phyloP scores from a whole-genome alignment of 1,140 invertebrate genomes.

The Copidosoma floridanum region DNA sequence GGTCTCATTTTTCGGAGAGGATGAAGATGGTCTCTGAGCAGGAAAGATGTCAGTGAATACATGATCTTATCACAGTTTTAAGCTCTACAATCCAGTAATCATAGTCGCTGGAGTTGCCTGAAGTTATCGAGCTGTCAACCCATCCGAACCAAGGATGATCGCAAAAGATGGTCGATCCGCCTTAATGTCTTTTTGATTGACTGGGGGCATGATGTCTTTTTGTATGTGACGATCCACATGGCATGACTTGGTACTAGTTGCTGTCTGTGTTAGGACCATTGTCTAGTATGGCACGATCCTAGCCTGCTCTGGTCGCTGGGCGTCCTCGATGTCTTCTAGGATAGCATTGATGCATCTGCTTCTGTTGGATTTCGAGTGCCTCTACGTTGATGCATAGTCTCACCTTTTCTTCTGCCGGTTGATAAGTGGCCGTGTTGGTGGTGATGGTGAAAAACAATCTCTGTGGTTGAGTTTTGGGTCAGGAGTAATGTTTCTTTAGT shows the following conservation, averaged over 20 bases:
- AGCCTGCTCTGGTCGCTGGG: too few relatives aligned
- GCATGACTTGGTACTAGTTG: too few relatives aligned
- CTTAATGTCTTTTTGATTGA: background rate
- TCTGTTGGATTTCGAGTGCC: too few relatives aligned
- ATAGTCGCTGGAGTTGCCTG: conserved; percentile 2
- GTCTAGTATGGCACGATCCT: too few relatives aligned
- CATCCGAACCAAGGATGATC: conserved; percentile 17
- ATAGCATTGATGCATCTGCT: too few relatives aligned
- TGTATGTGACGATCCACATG: background rate
- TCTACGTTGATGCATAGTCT: too few relatives aligned
- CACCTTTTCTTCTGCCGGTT: background rate
- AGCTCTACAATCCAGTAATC: conserved; percentile 16
- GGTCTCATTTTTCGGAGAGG: conserved; percentile 22
- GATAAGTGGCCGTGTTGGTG: too few relatives aligned
- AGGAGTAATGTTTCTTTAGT: too few relatives aligned
- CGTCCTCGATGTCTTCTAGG: too few relatives aligned
- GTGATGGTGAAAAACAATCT: too few relatives aligned
- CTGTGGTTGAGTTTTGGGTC: too few relatives aligned
- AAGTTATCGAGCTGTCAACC: conserved; percentile 10
- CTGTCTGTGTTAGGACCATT: too few relatives aligned
- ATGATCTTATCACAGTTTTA: conserved; percentile 10
- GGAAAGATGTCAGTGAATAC: background rate
- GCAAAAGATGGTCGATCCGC: background rate
- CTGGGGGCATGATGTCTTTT: background rate
- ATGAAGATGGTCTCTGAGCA: conserved; percentile 27